Evolutionary conservation across 2,888 invertebrate species (phyloP).

Genomic region (Polymixis flavicincta): DNA sequence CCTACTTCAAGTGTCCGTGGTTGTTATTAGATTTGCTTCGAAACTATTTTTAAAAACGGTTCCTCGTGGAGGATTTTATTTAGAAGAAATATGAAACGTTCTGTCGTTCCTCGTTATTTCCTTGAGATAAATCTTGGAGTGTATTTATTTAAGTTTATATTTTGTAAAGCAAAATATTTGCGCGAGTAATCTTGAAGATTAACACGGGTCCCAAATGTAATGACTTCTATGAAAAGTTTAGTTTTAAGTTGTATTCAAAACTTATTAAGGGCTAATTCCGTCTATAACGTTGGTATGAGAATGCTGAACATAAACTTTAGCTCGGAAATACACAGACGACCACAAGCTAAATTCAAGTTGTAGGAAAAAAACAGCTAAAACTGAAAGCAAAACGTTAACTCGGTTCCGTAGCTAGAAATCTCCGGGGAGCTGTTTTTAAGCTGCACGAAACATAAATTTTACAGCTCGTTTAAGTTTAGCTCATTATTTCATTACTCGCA

Average conservation of each 20-base stretch:
- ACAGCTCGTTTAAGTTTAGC: slow-evolving; percentile 88
- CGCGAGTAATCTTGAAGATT: slow-evolving; percentile 14
- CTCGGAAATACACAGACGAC: slow-evolving; percentile 77
- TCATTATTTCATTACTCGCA: slow-evolving; percentile 87
- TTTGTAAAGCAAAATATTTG: slow-evolving; percentile 21
- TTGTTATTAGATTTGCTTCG: slow-evolving; percentile 77
- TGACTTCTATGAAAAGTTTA: slow-evolving; percentile 33
- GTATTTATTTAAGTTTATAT: slow-evolving; percentile 41
- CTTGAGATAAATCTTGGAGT: slow-evolving; percentile 32
- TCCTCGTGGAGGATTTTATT: slow-evolving; percentile 62
- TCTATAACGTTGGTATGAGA: slow-evolving; percentile 65
- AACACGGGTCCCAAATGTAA: slow-evolving; percentile 17
- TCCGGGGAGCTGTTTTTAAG: slow-evolving; percentile 87
- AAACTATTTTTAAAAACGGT: slow-evolving; percentile 70
- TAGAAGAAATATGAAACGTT: slow-evolving; percentile 65
- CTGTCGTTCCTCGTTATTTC: slow-evolving; percentile 47
- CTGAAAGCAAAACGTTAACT: slow-evolving; percentile 84
- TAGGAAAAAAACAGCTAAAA: slow-evolving; percentile 79
- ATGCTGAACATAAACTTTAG: slow-evolving; percentile 74
- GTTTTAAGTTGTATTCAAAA: slow-evolving; percentile 46
- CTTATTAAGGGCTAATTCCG: slow-evolving; percentile 53
- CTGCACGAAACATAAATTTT: slow-evolving; percentile 88
- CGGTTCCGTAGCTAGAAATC: slow-evolving; percentile 82
- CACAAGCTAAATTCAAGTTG: slow-evolving; percentile 81
- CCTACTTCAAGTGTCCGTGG: slow-evolving; percentile 72